Evolutionary conservation across 2,113 vertebrate genomes (phyloP), one percentile per base, ranked within the genome.

Genomic region (Gnathonemus longibarbis): DNA sequence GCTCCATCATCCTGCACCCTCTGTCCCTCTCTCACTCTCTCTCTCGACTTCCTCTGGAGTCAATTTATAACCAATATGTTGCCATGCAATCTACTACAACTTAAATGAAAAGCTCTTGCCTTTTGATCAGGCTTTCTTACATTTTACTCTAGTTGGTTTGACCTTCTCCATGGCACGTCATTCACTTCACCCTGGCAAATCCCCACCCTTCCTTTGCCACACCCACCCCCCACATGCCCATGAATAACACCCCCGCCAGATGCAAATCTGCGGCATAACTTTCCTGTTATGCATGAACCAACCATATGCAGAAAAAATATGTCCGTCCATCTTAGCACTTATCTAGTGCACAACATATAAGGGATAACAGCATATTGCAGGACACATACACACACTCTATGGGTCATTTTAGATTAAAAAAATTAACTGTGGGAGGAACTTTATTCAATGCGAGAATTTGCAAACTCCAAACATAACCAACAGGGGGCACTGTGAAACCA

Each of bases 221-320:
- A n/a, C 80, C 80, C 7, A 49, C 11, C 48, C 84, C 21, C 31
- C 58, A 39, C 45, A 52, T 42, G 31, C 8, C 49, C 27, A 80
- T 31, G 21, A 49, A 80, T n/a, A 84, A 45, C 77, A 49, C 56
- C 27, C 4, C 35, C 2, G 31, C 21, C 24, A 27, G 15, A 89
- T 89, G 80, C 89, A 89, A 89, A 89, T 89, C 52, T 56, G 52
- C 13, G 6, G 27, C 10, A 5, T 84, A 50, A 42, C 24, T 74
- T 53, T 88, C 21, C 53, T 39, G 83, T 15, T 31, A 45, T 21
- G 52, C 31, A 53, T 46, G 9, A 62, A 52, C 21, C 7, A 58
- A 84, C 52, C 46, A n/a, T 13, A 46, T 10, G 19, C 74, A 19
- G n/a, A 17, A 8, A 4, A 45, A 62, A 42, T 39, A 84, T n/a